phyloP scores from a whole-genome alignment of 2,888 invertebrate species.

The Scaptodrosophila latifasciaeformis region DNA sequence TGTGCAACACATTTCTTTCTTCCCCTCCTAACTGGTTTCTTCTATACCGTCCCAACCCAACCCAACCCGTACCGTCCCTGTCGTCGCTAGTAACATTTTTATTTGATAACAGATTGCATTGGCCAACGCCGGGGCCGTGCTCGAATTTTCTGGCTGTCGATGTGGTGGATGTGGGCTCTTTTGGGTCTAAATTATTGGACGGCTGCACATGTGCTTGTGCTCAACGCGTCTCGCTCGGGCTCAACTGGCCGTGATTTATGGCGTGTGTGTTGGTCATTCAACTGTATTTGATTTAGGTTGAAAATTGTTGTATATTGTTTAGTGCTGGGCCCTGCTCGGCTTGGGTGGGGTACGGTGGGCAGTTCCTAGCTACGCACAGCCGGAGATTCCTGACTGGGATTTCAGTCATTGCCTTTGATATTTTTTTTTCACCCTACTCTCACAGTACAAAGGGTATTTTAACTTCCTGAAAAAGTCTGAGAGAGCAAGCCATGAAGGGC shows the following conservation, averaged over 20 bases:
- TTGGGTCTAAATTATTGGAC: conserved; percentile 56
- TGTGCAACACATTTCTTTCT: conserved; percentile 66
- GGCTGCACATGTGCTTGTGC: conserved; percentile 30
- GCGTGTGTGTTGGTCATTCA: conserved; percentile 69
- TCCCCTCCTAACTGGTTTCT: conserved; percentile 13
- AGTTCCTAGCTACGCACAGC: no score
- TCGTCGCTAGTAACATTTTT: conserved; percentile 69
- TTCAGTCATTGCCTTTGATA: no score
- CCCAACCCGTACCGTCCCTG: conserved; percentile 28
- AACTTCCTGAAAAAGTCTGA: no score
- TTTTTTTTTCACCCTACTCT: no score
- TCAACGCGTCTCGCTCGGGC: conserved; percentile 38
- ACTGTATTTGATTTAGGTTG: conserved; percentile 70
- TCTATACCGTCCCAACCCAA: background rate
- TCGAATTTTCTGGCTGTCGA: conserved; percentile 36
- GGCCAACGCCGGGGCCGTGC: conserved; percentile 31
- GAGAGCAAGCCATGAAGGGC: no score
- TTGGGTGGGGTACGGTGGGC: no score
- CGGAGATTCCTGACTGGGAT: no score
- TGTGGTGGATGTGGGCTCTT: no score
- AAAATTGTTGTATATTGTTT: conserved; percentile 61
- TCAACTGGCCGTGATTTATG: conserved; percentile 66
- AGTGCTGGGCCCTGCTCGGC: no score
- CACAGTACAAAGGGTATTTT: no score
- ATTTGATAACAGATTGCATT: conserved; percentile 68